A percentile compares a stretch with the other conserved stretches of the same genome.
These are phyloP conservation scores for Phymanthus crucifer DNA, from an alignment of 92 coral and sea anemone species.

Conservation along the genomic window DNA sequence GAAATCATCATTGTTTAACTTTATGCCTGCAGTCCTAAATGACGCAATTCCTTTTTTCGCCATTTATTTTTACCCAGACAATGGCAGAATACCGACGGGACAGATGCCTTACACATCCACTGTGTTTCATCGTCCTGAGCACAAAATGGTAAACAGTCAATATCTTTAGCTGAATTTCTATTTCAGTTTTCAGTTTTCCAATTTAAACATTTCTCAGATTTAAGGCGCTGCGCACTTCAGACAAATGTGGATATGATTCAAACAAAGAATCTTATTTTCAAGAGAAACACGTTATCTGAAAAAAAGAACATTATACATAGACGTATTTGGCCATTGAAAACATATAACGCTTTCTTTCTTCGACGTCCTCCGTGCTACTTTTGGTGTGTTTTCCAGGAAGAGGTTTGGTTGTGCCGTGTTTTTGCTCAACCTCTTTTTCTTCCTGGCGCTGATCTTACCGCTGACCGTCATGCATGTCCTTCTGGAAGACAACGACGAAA, in stretches of 20 bases:
- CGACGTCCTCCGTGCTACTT: not conserved
- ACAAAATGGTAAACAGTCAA: conserved; percentile 61
- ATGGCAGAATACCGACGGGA: conserved; percentile 73
- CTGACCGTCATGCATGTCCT: conserved; percentile 44
- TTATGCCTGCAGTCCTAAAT: too few species aligned
- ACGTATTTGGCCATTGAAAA: too few species aligned
- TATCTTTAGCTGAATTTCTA: not conserved
- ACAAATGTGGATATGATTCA: too few species aligned
- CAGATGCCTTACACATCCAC: conserved; percentile 75
- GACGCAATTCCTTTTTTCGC: not conserved
- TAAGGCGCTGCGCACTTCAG: too few species aligned
- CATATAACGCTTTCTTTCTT: too few species aligned
- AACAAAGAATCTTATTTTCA: too few species aligned
- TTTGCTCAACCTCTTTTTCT: conserved; percentile 40
- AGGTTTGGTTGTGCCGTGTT: conserved; percentile 57
- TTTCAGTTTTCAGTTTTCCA: not conserved
- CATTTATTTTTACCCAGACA: conserved; percentile 40
- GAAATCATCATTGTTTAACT: too few species aligned
- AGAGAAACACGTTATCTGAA: too few species aligned
- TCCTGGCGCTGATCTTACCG: conserved; percentile 51
- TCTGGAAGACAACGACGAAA: conserved; percentile 31
- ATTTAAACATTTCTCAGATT: too few species aligned
- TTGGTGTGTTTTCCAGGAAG: conserved; percentile 31
- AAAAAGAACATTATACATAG: too few species aligned
- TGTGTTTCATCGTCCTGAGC: conserved; percentile 65